Base-by-base conservation (phyloP, 2,888 invertebrate species). In the Lepidonotus clava region DNA sequence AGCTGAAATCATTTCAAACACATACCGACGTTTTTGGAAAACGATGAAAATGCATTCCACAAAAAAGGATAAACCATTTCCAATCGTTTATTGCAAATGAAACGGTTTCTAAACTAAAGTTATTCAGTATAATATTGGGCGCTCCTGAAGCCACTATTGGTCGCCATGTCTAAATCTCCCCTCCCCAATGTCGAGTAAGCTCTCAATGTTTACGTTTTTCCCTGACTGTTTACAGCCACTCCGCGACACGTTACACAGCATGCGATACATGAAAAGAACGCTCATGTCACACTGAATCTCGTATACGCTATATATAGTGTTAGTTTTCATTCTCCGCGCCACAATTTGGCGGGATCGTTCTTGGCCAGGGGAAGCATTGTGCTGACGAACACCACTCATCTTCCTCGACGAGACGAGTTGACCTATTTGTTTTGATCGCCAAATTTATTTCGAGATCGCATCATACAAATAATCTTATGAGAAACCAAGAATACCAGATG, bases 341-440 rank as follows among this genome's bases (percentile, higher is more conserved):
- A 71, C 24, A 38, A 71, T 36, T 36, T 38, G 71, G 38, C 34
- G 34, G 71, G 38, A 71, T 71, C 34, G 71, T 14, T 71, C 36
- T 38, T 4, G 36, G n/a, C 38, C 18, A 18, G 36, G 14, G 18
- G 34, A 36, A 34, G 71, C 71, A 36, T 71, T 71, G 71, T 71
- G 36, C 71, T 71, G 71, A 71, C 38, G 34, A 71, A 34, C 38
- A 36, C 34, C 71, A 71, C 71, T 38, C 71, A 71, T 71, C 71
- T n/a, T 71, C 36, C 36, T 38, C 36, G 71, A 71, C 71, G 38
- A 34, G 71, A 36, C 71, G 38, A 71, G 71, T 71, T 80, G 80
- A 80, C 80, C 80, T 80, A 80, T 51, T 46, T 80, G 80, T 80
- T 80, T 80, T 80, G 80, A 80, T 80, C 80, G 46, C 6, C 28